phyloP scores from a whole-genome alignment of 2,113 vertebrate genomes.

The Oncorhynchus masou region DNA sequence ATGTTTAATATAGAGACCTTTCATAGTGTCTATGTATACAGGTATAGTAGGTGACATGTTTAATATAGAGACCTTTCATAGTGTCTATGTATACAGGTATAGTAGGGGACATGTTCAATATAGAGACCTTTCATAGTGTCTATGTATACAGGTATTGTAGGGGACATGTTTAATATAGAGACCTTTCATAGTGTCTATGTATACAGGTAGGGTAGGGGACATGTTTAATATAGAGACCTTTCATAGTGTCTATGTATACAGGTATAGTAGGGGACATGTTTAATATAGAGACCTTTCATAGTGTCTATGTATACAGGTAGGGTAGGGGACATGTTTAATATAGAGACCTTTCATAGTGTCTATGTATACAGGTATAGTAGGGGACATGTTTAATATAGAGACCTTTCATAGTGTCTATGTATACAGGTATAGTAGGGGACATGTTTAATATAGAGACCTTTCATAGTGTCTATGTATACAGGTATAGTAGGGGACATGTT shows the following conservation, averaged over 20 bases:
- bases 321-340: no score
- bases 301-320: slow-evolving; percentile 69
- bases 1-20: slow-evolving; percentile 48
- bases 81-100: slow-evolving; percentile 69
- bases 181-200: slow-evolving; percentile 89
- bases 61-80: slow-evolving; percentile 74
- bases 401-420: slow-evolving; percentile 89
- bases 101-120: no score
- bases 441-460: slow-evolving; percentile 48
- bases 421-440: no score
- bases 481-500: no score
- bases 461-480: slow-evolving; percentile 84
- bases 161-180: no score
- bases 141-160: no score
- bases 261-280: no score
- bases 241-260: slow-evolving; percentile 84
- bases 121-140: slow-evolving; percentile 83
- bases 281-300: slow-evolving; percentile 74
- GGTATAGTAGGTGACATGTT: no score
- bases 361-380: no score
- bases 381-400: no score
- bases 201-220: no score
- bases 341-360: slow-evolving; percentile 83
- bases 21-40: slow-evolving; percentile 84
- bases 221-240: slow-evolving; percentile 48